Evolutionary conservation across 2,113 vertebrate genomes (phyloP).

Genomic region (Puffinus mauretanicus): DNA sequence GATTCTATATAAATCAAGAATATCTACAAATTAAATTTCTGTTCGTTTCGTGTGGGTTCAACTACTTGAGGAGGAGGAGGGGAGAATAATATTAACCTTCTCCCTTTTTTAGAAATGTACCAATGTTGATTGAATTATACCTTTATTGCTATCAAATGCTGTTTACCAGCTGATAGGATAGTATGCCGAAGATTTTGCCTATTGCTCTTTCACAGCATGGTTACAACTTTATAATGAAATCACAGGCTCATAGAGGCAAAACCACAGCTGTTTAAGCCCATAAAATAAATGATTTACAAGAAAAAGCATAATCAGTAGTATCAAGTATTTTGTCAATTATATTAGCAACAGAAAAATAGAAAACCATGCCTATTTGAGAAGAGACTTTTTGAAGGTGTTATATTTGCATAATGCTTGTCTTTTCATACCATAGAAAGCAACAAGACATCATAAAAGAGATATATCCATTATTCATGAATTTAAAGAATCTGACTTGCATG

Average conservation of each 20-base stretch:
- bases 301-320: conserved; percentile 64
- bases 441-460: conserved; percentile 43
- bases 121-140: not conserved
- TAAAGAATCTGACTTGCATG: conserved; percentile 44
- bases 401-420: conserved; percentile 57
- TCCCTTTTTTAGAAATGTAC: not conserved
- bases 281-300: conserved; percentile 67
- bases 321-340: conserved; percentile 71
- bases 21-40: not conserved
- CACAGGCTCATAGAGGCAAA: conserved; percentile 59
- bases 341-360: conserved; percentile 70
- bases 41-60: not conserved
- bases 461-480: conserved; percentile 72
- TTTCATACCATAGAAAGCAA: conserved; percentile 19
- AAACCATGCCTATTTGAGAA: conserved; percentile 59
- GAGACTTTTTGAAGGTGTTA: conserved; percentile 37
- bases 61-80: not conserved
- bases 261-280: conserved; percentile 67
- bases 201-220: conserved; percentile 7
- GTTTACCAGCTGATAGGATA: conserved; percentile 43
- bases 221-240: conserved; percentile 65
- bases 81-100: not conserved
- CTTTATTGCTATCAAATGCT: conserved; percentile 12
- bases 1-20: not conserved
- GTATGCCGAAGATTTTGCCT: conserved; percentile 17